Percentiles rank a stretch among this genome's conserved stretches.
These are phyloP conservation scores for Mastomys coucha DNA, from an alignment of 2,113 vertebrate species.

Conservation along the genomic window DNA sequence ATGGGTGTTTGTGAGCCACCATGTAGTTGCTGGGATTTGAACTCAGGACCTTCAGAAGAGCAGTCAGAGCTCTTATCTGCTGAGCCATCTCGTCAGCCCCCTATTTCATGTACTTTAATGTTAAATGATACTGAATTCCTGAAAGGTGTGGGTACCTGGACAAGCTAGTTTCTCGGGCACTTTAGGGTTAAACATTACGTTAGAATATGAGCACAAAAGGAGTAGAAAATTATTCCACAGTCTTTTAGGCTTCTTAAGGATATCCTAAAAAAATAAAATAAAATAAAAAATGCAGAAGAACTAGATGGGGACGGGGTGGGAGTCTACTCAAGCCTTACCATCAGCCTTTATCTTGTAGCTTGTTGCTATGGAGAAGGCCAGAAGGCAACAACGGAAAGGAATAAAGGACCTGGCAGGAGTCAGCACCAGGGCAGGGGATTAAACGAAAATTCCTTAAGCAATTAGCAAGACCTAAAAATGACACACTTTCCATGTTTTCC, in stretches of 20 bases:
- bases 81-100: too few species aligned
- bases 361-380: conserved; percentile 76
- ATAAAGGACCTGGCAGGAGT: conserved; percentile 62
- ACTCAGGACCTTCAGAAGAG: too few species aligned
- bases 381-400: conserved; percentile 68
- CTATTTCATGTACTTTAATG: conserved; percentile 28
- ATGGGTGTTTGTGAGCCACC: too few species aligned
- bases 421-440: conserved; percentile 60
- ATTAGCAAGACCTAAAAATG: conserved; percentile 72
- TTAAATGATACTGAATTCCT: conserved; percentile 37
- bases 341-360: conserved; percentile 58
- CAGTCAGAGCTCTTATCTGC: too few species aligned
- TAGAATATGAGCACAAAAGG: conserved; percentile 48
- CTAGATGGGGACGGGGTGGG: not conserved
- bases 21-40: too few species aligned
- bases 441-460: conserved; percentile 68
- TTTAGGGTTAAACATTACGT: conserved; percentile 53
- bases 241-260: not conserved
- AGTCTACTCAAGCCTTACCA: conserved; percentile 39
- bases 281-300: conserved; percentile 56
- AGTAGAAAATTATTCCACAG: conserved; percentile 60
- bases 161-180: conserved; percentile 38
- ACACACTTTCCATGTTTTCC: conserved; percentile 58
- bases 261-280: not conserved
- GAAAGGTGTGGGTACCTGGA: conserved; percentile 41